Evolutionary conservation across 2,888 invertebrate species (phyloP), one percentile per base, ranked within the genome.

Genomic region (Lepidochrysops patricia): DNA sequence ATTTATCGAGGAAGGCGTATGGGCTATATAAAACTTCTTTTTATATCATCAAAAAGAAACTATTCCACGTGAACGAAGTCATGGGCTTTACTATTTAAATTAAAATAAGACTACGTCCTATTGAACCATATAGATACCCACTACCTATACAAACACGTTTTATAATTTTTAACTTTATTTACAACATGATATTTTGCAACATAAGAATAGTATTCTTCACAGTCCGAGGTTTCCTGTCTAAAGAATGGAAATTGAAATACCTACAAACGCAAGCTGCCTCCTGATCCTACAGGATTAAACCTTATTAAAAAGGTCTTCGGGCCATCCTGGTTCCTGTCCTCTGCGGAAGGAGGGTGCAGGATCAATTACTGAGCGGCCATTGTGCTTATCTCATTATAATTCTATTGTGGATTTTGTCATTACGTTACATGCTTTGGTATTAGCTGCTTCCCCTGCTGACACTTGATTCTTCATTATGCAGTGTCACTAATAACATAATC

Each of bases 301-400:
- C 54, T 54, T 54, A 54, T 54, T 54, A 54, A 54, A 54, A 54
- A 54, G 54, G 15, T 54, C 54, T 54, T 32, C 29, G 12, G 54
- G 54, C 54, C 27, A 54, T 54, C 54, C 12, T 19, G 32, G 54
- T 29, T 54, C 54, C 54, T 54, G 54, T 54, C 54, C 54, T 54
- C 13, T 52, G 27, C 52, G 54, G 54, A 54, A 54, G 32, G 29
- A 54, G 54, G 54, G 54, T 54, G 54, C 27, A 26, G 52, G 15
- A 52, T 15, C 27, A 52, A n/a, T 43, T 49, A 25, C 48, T 49
- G 54, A 54, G 52, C 15, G n/a, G 27, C 52, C 52, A 54, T 54
- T 54, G 54, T 54, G 19, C 32, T 54, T 29, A 54, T 29, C 32
- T 54, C 54, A 54, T 54, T 54, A 54, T 54, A 54, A 43, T 15